A percentile compares a stretch with the other conserved stretches of the same genome.
phyloP scores from a whole-genome alignment of 2,888 invertebrate species.

The Spodoptera littoralis region DNA sequence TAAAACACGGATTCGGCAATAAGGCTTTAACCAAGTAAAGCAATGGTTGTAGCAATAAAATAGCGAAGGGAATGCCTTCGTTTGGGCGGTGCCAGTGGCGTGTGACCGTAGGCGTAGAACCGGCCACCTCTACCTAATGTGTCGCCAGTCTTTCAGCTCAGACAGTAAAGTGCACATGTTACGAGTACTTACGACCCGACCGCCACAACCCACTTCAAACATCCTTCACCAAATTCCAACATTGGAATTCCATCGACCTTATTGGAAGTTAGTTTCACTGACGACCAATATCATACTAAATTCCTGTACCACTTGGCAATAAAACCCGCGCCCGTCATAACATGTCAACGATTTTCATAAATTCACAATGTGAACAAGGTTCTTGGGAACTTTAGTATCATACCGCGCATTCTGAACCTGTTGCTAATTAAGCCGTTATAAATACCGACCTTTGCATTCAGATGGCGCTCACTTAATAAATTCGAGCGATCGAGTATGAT shows the following conservation, averaged over 20 bases:
- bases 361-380: conserved; percentile 56
- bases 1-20: conserved; percentile 65
- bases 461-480: conserved; percentile 59
- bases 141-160: conserved; percentile 62
- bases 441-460: conserved; percentile 67
- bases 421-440: conserved; percentile 74
- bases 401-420: conserved; percentile 61
- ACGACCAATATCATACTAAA: conserved; percentile 28
- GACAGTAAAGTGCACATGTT: conserved; percentile 79
- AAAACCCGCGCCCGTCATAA: conserved; percentile 50
- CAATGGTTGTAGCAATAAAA: conserved; percentile 67
- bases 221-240: conserved; percentile 29
- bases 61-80: conserved; percentile 59
- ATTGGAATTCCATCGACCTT: conserved; percentile 33
- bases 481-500: conserved; percentile 49
- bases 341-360: conserved; percentile 74
- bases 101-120: conserved; percentile 46
- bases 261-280: conserved; percentile 22
- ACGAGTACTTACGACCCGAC: conserved; percentile 65
- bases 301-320: conserved; percentile 20
- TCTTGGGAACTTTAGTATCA: conserved; percentile 67
- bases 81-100: conserved; percentile 44
- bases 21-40: conserved; percentile 54
- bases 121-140: conserved; percentile 61
- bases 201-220: conserved; percentile 33